A percentile compares a stretch with the other conserved stretches of the same genome.
Conservation (phyloP, 2,888 invertebrate species). For the Rhimphoctona megacephalus region DNA sequence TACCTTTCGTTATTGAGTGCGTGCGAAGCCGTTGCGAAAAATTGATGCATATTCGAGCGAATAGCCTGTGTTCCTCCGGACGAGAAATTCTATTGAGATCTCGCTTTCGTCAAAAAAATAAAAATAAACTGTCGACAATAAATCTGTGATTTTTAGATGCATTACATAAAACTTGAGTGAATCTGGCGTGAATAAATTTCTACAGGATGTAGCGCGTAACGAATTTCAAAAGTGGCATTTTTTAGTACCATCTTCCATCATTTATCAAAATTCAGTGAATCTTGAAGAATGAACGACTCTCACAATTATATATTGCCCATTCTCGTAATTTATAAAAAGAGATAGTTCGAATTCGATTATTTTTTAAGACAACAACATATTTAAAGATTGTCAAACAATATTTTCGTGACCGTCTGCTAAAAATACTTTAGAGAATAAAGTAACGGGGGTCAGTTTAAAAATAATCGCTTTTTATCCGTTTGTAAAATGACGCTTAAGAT, state of each 20-base stretch:
- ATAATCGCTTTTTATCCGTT: background rate
- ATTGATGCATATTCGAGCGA: constrained; percentile 37
- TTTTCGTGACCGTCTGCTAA: background rate
- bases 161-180: background rate
- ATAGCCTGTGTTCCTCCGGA: constrained; percentile 7
- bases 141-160: background rate
- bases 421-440: background rate
- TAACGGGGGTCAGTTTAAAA: background rate
- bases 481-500: background rate
- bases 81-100: constrained; percentile 8
- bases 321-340: background rate
- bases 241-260: background rate
- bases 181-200: background rate
- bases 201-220: background rate
- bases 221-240: background rate
- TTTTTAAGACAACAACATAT: background rate
- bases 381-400: background rate
- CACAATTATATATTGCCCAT: background rate
- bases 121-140: constrained; percentile 17
- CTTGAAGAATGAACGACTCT: background rate
- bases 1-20: constrained; percentile 35
- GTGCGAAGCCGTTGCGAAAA: constrained; percentile 45
- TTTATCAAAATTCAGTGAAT: background rate
- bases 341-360: background rate
- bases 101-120: constrained; percentile 9